A percentile compares a stretch with the other conserved stretches of the same genome.
phyloP scores from a whole-genome alignment of 2,113 vertebrate genomes.

The Ammospiza nelsoni region DNA sequence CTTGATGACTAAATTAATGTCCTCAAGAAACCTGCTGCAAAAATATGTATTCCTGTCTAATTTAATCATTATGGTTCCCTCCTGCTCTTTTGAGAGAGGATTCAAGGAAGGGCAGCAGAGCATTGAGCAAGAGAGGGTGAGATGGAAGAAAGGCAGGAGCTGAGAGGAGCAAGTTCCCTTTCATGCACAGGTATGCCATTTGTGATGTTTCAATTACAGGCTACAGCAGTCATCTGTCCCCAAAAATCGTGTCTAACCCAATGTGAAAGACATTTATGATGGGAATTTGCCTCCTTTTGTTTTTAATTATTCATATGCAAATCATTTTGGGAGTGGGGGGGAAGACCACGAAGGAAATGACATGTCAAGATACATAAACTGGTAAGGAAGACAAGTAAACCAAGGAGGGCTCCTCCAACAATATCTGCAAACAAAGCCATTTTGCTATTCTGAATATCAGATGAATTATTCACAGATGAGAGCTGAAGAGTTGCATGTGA shows the following conservation, averaged over 20 bases:
- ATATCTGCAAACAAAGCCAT: neutral
- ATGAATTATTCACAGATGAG: slow-evolving; percentile 25
- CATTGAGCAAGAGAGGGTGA: neutral
- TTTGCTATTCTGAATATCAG: neutral
- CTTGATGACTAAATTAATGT: neutral
- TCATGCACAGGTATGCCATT: rapidly evolving
- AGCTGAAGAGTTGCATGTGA: neutral
- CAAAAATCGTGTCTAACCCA: neutral
- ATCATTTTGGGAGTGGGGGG: neutral
- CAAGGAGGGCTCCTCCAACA: slow-evolving; percentile 10
- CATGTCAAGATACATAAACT: slow-evolving; percentile 26
- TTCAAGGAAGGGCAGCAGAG: neutral
- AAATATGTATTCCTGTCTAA: neutral
- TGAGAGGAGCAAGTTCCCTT: neutral
- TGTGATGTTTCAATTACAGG: neutral
- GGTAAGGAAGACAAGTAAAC: neutral
- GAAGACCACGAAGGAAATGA: neutral
- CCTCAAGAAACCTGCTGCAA: neutral
- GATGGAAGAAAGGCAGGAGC: neutral
- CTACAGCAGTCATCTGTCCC: neutral
- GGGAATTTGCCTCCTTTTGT: neutral
- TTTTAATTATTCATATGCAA: slow-evolving; percentile 28
- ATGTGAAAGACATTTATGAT: neutral
- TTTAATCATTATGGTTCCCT: neutral
- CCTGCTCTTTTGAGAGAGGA: neutral